Evolutionary conservation across 2,797 vertebrate species (phyloP), one percentile per base, ranked within the genome.

Genomic region (Mus minutoides): DNA sequence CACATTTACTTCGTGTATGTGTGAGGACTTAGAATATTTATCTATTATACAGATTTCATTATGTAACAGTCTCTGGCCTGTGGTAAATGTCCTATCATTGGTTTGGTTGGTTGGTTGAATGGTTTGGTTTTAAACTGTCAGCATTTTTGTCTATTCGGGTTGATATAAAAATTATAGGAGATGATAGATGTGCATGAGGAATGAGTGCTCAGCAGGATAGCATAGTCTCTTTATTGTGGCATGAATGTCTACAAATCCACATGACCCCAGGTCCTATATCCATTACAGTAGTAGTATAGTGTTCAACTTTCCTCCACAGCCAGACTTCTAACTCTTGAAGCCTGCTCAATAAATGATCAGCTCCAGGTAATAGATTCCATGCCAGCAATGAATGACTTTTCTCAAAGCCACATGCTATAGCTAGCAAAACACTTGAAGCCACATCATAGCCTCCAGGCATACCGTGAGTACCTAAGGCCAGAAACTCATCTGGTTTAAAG

Each of bases 191-290:
- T 46, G 4, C 19, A 49, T 9, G 49, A 2, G 49, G 24, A 93
- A 82, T n/a, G 24, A 6, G 2, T 2, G 29, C 3, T 54, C 4
- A 10, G 3, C 29, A 34, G 12, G 2, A 6, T 64, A 54, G 29
- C 49, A 62, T 2, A 80, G 43, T 3, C 11, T 8, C 5, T 83
- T 91, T 3, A 34, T 6, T 12, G 22, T 34, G 17, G 5, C 24
- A 24, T 29, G 29, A 22, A 13, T 40, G 14, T 31, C 52, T 5
- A 3, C 46, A 71, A 31, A 62, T 1, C 5, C 6, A 7, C 24
- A 34, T 0, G 17, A 71, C 8, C 5, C 2, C 40, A 13, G 9
- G 1, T 31, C 11, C 29, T 3, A 19, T 6, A 14, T 49, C 9
- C 14, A 54, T 49, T 49, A 9, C 29, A 80, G 3, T 12, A 43